Conservation (phyloP, 1,140 invertebrate species). For the Lethrus apterus region DNA sequence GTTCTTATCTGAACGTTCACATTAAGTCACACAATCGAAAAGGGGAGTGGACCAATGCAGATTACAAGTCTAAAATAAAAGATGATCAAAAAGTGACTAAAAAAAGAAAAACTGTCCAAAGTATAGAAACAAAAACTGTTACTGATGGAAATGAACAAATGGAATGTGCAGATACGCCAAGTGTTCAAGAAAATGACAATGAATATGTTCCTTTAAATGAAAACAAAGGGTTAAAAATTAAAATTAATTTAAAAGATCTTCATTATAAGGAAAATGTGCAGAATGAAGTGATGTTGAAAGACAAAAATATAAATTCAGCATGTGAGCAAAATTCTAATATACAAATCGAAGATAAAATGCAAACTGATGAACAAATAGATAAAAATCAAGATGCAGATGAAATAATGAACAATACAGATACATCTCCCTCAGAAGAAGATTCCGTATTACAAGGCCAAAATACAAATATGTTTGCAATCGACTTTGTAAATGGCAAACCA, state of each 20-base stretch:
- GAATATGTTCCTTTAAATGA: not conserved
- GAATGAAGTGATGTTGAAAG: too few relatives aligned
- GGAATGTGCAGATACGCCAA: conserved; percentile 9
- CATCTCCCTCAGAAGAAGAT: too few relatives aligned
- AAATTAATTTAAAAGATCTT: not conserved
- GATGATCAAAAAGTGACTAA: too few relatives aligned
- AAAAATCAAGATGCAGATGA: conserved; percentile 1
- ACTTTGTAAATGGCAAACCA: too few relatives aligned
- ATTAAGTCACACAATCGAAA: conserved; percentile 33
- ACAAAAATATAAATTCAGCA: not conserved
- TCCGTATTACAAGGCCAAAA: too few relatives aligned
- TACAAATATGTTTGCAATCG: too few relatives aligned
- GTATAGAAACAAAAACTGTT: not conserved
- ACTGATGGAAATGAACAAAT: conserved; percentile 21
- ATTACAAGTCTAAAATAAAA: not conserved
- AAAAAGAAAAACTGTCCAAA: not conserved
- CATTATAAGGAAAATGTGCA: too few relatives aligned
- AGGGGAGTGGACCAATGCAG: conserved; percentile 25
- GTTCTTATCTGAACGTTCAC: conserved; percentile 35
- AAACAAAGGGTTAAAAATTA: not conserved
- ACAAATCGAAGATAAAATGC: not conserved
- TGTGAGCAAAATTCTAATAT: not conserved
- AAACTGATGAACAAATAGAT: not conserved
- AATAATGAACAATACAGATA: conserved; percentile 5
- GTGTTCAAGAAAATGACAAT: conserved; percentile 7